Evolutionary conservation across 2,113 vertebrate species (phyloP).

Genomic region (Piliocolobus tephrosceles): DNA sequence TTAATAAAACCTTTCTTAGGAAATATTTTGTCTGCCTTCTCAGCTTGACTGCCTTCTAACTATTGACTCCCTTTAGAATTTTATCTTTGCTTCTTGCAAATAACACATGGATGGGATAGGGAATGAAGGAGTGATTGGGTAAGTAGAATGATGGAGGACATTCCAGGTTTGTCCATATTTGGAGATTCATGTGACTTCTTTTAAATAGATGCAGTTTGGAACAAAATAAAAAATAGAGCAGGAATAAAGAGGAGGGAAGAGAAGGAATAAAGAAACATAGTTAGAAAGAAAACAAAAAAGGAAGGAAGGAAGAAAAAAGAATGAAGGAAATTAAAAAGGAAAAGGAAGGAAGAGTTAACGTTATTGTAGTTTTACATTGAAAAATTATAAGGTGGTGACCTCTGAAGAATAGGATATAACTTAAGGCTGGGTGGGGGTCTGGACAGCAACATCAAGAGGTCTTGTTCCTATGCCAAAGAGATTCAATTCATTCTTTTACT

Average conservation of each 20-base stretch:
- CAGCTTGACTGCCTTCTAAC: not conserved
- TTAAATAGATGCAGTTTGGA: not conserved
- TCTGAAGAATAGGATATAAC: not conserved
- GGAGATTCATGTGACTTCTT: not conserved
- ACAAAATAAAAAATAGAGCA: not conserved
- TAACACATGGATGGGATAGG: not conserved
- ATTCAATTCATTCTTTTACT: not conserved
- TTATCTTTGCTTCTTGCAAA: not conserved
- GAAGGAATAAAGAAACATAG: not conserved
- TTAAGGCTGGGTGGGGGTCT: not conserved
- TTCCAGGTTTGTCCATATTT: not conserved
- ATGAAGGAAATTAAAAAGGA: not conserved
- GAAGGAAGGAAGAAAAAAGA: not conserved
- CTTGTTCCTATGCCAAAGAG: not conserved
- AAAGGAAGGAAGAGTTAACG: not conserved
- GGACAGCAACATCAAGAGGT: not conserved
- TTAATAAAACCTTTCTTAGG: not conserved
- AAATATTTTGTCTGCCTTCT: not conserved
- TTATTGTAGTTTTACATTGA: not conserved
- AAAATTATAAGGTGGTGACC: not conserved
- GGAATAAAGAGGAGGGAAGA: not conserved
- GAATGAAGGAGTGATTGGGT: not conserved
- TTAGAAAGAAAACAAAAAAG: not conserved
- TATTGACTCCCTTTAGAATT: not conserved
- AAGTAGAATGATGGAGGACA: not conserved